Evolutionary conservation across 2,113 vertebrate genomes (phyloP), one percentile per base, ranked within the genome.

Genomic region (Tylochromis polylepis): DNA sequence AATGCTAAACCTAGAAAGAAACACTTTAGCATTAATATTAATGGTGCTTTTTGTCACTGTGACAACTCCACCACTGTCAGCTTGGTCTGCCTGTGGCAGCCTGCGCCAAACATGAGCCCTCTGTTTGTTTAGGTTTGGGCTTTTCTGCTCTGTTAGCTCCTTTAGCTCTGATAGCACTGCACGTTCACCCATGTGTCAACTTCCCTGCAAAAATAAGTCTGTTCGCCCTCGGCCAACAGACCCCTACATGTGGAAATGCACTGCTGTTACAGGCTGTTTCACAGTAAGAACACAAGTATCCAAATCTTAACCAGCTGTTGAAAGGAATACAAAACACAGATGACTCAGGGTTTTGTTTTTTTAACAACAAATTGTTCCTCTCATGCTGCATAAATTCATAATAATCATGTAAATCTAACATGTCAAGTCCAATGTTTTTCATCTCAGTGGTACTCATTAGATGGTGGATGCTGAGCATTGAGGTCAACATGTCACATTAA

Each of bases 71-170:
- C 83, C 55, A 22, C 41, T 49, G 84, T 87, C 51, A 58, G 85
- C 75, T 11, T 5, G 62, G 59, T 53, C 51, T 57, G 87, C 51
- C 83, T 77, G 79, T 89, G 77, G 88, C 89, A 81, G 77, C 79
- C 80, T 87, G 84, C 27, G 78, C 59, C 82, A n/a, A 86, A 88
- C 77, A 88, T 89, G 46, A 70, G 60, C 29, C 56, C 31, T 81
- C 84, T 92, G 83, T 92, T 92, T 91, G 87, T 92, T 90, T 89
- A 57, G 79, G 59, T 89, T 84, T 83, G 72, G 57, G 84, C 62
- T 91, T 91, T 93, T 93, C 88, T 90, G 92, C 89, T 87, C 85
- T 55, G 91, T 92, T 91, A 87, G 91, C 88, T 93, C 82, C 58
- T 55, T 90, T 87, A 90, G 89, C 81, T 85, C 59, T 46, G 57